phyloP scores from a whole-genome alignment of 1,140 invertebrate genomes.

The Pogonomyrmex barbatus region DNA sequence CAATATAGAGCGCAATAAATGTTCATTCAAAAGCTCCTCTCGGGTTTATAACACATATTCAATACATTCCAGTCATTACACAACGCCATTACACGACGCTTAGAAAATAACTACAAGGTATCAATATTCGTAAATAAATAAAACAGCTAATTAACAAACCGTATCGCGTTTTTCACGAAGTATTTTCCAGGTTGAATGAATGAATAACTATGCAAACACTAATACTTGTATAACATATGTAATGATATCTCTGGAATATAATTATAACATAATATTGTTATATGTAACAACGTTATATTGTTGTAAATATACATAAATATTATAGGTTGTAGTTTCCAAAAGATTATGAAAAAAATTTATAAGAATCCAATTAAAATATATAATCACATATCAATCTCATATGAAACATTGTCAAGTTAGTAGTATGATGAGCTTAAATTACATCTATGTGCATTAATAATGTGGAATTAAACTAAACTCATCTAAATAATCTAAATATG shows the following conservation, averaged over 20 bases:
- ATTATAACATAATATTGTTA: not conserved
- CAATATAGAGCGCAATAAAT: conserved; percentile 74
- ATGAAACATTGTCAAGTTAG: conserved; percentile 4
- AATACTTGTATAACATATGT: not conserved
- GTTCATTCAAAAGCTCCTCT: conserved; percentile 79
- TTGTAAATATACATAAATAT: not conserved
- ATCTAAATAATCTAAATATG: conserved; percentile 34
- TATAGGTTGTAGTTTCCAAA: not conserved
- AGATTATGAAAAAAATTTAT: not conserved
- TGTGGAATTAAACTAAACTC: conserved; percentile 25
- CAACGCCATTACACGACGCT: not conserved
- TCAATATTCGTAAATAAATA: not conserved
- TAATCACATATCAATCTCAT: not conserved
- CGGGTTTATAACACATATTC: conserved; percentile 84
- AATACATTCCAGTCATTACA: conserved; percentile 45
- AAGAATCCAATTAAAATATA: conserved; percentile 4
- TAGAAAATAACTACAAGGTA: not conserved
- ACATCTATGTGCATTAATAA: conserved; percentile 13
- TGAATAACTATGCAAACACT: not conserved
- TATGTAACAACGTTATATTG: not conserved
- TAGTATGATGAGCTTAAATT: conserved; percentile 14
- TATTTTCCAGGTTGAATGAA: not conserved
- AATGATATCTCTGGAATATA: not conserved
- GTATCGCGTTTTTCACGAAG: not conserved
- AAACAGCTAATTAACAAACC: conserved; percentile 10